Percentiles rank a stretch among this genome's conserved stretches.
These are phyloP conservation scores for Eumacrocentrus americanus DNA, from an alignment of 2,888 invertebrate species.

Conservation along the genomic window DNA sequence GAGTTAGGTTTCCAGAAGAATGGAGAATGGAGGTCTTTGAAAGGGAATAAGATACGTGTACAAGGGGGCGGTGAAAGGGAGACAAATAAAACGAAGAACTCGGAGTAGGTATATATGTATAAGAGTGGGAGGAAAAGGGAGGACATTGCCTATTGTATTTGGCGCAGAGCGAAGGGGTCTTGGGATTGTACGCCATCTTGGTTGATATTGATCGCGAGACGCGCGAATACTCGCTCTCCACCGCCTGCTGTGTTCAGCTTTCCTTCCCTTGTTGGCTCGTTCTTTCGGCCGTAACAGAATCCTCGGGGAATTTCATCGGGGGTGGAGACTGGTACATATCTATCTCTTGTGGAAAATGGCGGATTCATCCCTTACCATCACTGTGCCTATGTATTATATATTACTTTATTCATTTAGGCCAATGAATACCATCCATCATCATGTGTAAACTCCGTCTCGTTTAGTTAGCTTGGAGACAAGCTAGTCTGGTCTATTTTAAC, in stretches of 20 bases:
- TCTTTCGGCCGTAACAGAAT: constrained; percentile 35
- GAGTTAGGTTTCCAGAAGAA: too few species aligned
- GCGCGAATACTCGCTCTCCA: constrained; percentile 54
- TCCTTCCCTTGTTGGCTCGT: constrained; percentile 41
- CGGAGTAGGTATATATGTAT: constrained; percentile 15
- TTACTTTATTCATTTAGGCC: too few species aligned
- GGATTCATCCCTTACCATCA: constrained; percentile 13
- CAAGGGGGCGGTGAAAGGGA: constrained; percentile 30
- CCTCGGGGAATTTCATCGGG: constrained; percentile 44
- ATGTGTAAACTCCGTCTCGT: too few species aligned
- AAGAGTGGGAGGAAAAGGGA: constrained; percentile 35
- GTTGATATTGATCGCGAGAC: constrained; percentile 61
- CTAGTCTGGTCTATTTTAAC: constrained; percentile 18
- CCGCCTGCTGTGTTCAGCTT: constrained; percentile 30
- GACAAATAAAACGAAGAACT: constrained; percentile 28
- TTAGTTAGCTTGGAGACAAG: too few species aligned
- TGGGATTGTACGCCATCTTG: constrained; percentile 61
- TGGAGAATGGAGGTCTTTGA: too few species aligned
- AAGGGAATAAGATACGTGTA: too few species aligned
- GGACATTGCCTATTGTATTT: constrained; percentile 56
- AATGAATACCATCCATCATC: too few species aligned
- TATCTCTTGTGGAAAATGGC: constrained; percentile 35
- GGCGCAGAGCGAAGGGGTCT: constrained; percentile 55
- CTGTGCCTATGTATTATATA: too few species aligned
- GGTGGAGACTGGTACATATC: constrained; percentile 53